phyloP scores from a whole-genome alignment of 2,888 invertebrate species.

The Cheilosia grossa region DNA sequence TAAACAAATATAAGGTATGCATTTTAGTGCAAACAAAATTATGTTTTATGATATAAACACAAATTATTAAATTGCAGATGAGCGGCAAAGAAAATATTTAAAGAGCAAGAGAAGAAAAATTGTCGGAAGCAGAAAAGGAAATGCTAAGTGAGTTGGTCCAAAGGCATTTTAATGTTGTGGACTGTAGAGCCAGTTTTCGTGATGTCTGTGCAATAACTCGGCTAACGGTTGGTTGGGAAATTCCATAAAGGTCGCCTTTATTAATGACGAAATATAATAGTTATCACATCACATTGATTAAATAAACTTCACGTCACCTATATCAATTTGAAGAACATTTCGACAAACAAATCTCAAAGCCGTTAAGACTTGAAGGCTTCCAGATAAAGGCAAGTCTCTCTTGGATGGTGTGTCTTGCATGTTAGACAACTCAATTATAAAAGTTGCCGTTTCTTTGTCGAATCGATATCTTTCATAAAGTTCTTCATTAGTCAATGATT shows the following conservation, averaged over 20 bases:
- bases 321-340: background rate
- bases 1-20: too few relatives aligned
- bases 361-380: background rate
- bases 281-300: too few relatives aligned
- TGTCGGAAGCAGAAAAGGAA: too few relatives aligned
- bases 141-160: too few relatives aligned
- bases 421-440: constrained; percentile 15
- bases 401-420: background rate
- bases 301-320: background rate
- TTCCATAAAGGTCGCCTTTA: constrained; percentile 2
- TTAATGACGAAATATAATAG: background rate
- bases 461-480: background rate
- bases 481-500: background rate
- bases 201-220: too few relatives aligned
- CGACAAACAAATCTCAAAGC: background rate
- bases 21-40: too few relatives aligned
- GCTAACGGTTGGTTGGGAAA: background rate
- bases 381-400: background rate
- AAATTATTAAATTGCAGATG: too few relatives aligned
- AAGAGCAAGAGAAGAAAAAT: too few relatives aligned
- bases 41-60: too few relatives aligned
- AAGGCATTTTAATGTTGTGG: too few relatives aligned
- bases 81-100: too few relatives aligned
- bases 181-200: too few relatives aligned
- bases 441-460: background rate